A percentile compares a stretch with the other conserved stretches of the same genome.
Evolutionary conservation across 2,888 invertebrate species (phyloP).

Genomic region (Gandaritis pyraliata): DNA sequence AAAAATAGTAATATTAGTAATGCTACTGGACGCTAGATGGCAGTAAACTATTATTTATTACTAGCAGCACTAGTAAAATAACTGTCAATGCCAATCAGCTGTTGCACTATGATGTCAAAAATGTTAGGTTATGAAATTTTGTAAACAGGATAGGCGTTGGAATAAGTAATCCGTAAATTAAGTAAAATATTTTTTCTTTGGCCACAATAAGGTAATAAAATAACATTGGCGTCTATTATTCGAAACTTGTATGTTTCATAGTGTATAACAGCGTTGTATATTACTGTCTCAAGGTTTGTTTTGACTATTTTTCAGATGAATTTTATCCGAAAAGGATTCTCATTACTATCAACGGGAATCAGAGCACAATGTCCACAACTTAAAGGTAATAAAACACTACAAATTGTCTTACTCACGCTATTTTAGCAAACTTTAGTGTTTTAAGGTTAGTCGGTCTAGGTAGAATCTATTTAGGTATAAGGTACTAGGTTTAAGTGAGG

Average conservation of each 20-base stretch:
- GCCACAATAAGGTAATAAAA: slow-evolving; percentile 26
- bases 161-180: neutral
- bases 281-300: neutral
- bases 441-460: too few species aligned
- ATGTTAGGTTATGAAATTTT: slow-evolving; percentile 44
- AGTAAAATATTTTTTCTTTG: neutral
- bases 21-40: slow-evolving; percentile 28
- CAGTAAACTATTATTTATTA: slow-evolving; percentile 3
- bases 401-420: too few species aligned
- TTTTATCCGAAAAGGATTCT: slow-evolving; percentile 68
- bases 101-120: slow-evolving; percentile 8
- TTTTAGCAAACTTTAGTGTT: too few species aligned
- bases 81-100: slow-evolving; percentile 8
- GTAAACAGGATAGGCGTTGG: slow-evolving; percentile 15
- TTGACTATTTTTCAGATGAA: slow-evolving; percentile 69
- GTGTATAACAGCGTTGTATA: too few species aligned
- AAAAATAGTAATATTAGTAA: neutral
- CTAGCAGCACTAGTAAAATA: slow-evolving; percentile 15
- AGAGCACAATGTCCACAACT: slow-evolving; percentile 61
- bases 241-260: too few species aligned
- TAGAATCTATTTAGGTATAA: too few species aligned
- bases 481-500: too few species aligned
- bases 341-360: slow-evolving; percentile 65
- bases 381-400: slow-evolving; percentile 51
- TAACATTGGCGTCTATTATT: neutral